These are phyloP conservation scores for Carterocephalus palaemon DNA, from an alignment of 2,888 invertebrate genomes.

Conservation along the genomic window DNA sequence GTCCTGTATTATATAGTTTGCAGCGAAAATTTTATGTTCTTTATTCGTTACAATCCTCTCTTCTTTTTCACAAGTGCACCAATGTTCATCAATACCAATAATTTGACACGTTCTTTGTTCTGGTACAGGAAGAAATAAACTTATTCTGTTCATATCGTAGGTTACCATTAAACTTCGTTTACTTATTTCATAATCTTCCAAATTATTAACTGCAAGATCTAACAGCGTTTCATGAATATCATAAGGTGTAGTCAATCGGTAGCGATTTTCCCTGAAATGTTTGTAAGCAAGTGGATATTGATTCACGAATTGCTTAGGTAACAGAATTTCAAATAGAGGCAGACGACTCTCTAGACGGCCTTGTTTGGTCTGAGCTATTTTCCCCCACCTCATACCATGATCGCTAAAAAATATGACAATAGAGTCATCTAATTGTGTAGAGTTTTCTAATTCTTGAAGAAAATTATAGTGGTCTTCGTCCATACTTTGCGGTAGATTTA, in stretches of 20 bases:
- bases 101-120: conserved; percentile 83
- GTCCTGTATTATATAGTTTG: conserved; percentile 78
- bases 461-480: conserved; percentile 81
- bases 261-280: conserved; percentile 81
- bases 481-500: conserved; percentile 85
- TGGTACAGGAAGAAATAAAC: conserved; percentile 85
- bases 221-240: conserved; percentile 87
- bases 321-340: conserved; percentile 84
- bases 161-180: conserved; percentile 54
- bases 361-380: conserved; percentile 86
- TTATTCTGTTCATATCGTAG: conserved; percentile 54
- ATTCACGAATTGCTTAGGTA: conserved; percentile 83
- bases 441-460: conserved; percentile 67
- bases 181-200: conserved; percentile 37
- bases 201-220: conserved; percentile 76
- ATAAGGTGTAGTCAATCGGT: conserved; percentile 83
- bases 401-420: conserved; percentile 87
- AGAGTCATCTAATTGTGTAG: conserved; percentile 80
- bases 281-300: conserved; percentile 78
- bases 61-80: conserved; percentile 88
- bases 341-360: conserved; percentile 90
- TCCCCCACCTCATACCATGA: conserved; percentile 92
- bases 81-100: conserved; percentile 88
- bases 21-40: conserved; percentile 68
- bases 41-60: conserved; percentile 70